Evolutionary conservation across 2,888 invertebrate species (phyloP).

Genomic region (Arctia plantaginis): DNA sequence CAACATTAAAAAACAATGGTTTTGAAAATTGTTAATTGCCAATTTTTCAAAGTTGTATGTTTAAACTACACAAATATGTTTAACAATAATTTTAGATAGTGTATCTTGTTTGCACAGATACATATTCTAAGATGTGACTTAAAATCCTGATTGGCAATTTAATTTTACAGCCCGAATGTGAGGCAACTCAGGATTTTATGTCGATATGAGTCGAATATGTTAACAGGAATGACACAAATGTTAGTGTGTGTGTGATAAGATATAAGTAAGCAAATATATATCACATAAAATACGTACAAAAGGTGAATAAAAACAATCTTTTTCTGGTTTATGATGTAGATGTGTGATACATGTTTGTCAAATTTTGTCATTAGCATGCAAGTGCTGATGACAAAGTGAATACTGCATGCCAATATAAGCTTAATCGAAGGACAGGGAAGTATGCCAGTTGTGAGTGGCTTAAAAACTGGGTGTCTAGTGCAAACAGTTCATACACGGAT

Average conservation of each 20-base stretch:
- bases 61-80: slow-evolving; percentile 66
- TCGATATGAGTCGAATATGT: slow-evolving; percentile 52
- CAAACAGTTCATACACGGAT: slow-evolving; percentile 49
- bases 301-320: not conserved
- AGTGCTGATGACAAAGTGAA: slow-evolving; percentile 56
- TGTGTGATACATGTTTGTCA: slow-evolving; percentile 58
- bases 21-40: slow-evolving; percentile 47
- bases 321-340: slow-evolving; percentile 2
- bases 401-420: slow-evolving; percentile 77
- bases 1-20: not conserved
- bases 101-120: slow-evolving; percentile 48
- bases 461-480: slow-evolving; percentile 43
- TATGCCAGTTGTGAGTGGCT: slow-evolving; percentile 68
- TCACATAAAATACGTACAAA: slow-evolving; percentile 19
- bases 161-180: not conserved
- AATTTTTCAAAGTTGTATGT: slow-evolving; percentile 70
- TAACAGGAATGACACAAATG: slow-evolving; percentile 78
- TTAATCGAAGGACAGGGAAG: slow-evolving; percentile 81
- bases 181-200: slow-evolving; percentile 42
- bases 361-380: slow-evolving; percentile 60
- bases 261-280: slow-evolving; percentile 62
- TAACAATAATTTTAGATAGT: slow-evolving; percentile 61
- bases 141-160: slow-evolving; percentile 37
- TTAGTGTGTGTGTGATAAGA: slow-evolving; percentile 79
- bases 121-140: slow-evolving; percentile 46